Percentiles rank a stretch among this genome's conserved stretches.
Conservation (phyloP, 2,888 invertebrate species). For the Protodeltote pygarga region DNA sequence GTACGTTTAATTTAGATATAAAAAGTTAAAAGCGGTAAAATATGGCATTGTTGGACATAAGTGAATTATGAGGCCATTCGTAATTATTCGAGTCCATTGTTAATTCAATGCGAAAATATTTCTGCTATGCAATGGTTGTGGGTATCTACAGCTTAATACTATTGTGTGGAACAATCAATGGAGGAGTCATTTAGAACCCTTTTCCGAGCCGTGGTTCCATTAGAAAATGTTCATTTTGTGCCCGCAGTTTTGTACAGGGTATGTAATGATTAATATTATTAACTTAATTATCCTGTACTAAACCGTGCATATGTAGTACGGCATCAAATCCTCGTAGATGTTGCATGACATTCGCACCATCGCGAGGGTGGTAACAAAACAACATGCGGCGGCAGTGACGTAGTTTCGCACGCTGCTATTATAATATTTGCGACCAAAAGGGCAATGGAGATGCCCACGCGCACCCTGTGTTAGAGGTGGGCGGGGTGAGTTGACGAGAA, state of each 20-base stretch:
- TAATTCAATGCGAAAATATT: conserved; percentile 64
- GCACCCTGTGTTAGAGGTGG: no score
- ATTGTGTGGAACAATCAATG: conserved; percentile 69
- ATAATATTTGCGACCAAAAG: no score
- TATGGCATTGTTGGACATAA: conserved; percentile 25
- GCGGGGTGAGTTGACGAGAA: no score
- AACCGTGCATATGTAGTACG: no score
- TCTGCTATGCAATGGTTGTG: conserved; percentile 57
- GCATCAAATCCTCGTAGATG: no score
- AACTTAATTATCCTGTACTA: no score
- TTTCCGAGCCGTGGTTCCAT: conserved; percentile 52
- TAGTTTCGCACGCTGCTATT: no score
- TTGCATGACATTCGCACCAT: no score
- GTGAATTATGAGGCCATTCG: conserved; percentile 27
- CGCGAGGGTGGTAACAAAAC: no score
- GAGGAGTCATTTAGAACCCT: conserved; percentile 49
- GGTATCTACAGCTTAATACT: conserved; percentile 66
- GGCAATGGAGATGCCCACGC: no score
- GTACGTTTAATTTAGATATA: conserved; percentile 10
- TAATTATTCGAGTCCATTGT: conserved; percentile 50
- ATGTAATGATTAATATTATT: no score
- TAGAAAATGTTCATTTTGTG: conserved; percentile 1
- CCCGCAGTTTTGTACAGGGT: neutral
- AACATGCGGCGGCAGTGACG: no score
- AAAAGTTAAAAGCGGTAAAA: conserved; percentile 18